Evolutionary conservation across 1,140 invertebrate species (phyloP).

Genomic region (Drosophila micromelanica): DNA sequence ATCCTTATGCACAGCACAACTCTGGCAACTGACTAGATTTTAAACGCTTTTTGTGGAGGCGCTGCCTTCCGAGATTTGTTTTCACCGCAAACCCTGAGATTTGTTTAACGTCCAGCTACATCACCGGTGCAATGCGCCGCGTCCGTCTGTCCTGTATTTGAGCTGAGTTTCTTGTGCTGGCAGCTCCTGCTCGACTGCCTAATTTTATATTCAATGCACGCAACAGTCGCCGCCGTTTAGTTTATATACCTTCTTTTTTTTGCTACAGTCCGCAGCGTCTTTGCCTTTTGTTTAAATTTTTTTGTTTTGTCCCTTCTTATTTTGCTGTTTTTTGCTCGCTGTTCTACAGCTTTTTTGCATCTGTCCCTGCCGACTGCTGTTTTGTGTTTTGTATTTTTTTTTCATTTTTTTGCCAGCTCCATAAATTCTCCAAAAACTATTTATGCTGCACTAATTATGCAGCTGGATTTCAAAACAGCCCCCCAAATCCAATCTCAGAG

Average conservation of each 20-base stretch:
- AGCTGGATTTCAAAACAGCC: conserved; percentile 59
- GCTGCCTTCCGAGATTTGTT: conserved; percentile 35
- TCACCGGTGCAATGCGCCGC: too few species aligned
- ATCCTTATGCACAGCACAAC: conserved; percentile 54
- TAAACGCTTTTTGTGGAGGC: conserved; percentile 24
- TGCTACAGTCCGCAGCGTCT: conserved; percentile 8
- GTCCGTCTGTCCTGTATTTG: conserved; percentile 1
- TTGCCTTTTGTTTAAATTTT: conserved; percentile 24
- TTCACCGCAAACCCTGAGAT: conserved; percentile 44
- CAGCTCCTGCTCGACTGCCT: conserved; percentile 22
- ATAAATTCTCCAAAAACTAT: conserved; percentile 72
- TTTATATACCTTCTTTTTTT: conserved; percentile 44
- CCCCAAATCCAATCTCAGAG: conserved; percentile 16
- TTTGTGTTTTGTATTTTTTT: conserved; percentile 3
- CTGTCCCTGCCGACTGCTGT: not conserved
- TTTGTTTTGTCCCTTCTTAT: too few species aligned
- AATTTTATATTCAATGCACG: conserved; percentile 81
- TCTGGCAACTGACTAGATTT: conserved; percentile 44
- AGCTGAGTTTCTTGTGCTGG: not conserved
- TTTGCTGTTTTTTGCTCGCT: not conserved
- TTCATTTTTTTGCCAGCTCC: conserved; percentile 23
- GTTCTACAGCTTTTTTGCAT: conserved; percentile 4
- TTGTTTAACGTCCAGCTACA: conserved; percentile 17
- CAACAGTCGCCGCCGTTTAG: conserved; percentile 73
- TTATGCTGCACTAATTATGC: conserved; percentile 77